Evolutionary conservation across 2,888 invertebrate genomes (phyloP).

Genomic region (Ecliptopera silaceata): DNA sequence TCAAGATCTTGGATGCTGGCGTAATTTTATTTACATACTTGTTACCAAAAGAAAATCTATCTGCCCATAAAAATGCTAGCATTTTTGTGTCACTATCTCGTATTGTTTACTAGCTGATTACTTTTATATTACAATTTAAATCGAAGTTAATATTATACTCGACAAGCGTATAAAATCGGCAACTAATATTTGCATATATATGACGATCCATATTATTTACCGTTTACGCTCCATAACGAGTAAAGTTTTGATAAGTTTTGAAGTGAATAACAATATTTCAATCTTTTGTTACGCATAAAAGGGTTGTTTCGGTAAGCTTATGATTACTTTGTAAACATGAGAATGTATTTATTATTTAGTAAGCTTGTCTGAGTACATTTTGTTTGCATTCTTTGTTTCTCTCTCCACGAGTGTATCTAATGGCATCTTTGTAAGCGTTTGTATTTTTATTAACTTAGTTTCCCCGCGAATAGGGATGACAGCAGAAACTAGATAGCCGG

Average conservation of each 20-base stretch:
- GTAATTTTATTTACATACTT: too few relatives aligned
- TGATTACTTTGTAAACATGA: conserved; percentile 1
- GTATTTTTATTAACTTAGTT: conserved; percentile 4
- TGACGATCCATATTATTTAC: conserved; percentile 1
- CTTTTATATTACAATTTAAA: too few relatives aligned
- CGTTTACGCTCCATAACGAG: not conserved
- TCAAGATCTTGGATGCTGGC: too few relatives aligned
- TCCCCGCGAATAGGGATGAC: not conserved
- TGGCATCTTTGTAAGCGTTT: conserved; percentile 4
- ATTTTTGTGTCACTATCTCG: too few relatives aligned
- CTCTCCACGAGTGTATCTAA: conserved; percentile 1
- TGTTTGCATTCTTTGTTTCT: not conserved
- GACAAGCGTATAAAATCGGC: too few relatives aligned
- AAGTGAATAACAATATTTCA: not conserved
- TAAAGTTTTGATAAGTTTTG: not conserved
- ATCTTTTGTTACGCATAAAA: not conserved
- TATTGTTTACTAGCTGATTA: too few relatives aligned
- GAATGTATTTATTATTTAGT: not conserved
- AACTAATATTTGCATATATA: not conserved
- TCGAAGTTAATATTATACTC: too few relatives aligned
- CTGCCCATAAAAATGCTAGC: too few relatives aligned
- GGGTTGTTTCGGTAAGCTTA: not conserved
- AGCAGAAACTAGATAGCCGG: not conserved
- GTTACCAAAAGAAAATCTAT: too few relatives aligned
- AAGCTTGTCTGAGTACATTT: not conserved